Evolutionary conservation across 2,797 vertebrate genomes (phyloP), one percentile per base, ranked within the genome.

Genomic region (Myotis daubentonii): DNA sequence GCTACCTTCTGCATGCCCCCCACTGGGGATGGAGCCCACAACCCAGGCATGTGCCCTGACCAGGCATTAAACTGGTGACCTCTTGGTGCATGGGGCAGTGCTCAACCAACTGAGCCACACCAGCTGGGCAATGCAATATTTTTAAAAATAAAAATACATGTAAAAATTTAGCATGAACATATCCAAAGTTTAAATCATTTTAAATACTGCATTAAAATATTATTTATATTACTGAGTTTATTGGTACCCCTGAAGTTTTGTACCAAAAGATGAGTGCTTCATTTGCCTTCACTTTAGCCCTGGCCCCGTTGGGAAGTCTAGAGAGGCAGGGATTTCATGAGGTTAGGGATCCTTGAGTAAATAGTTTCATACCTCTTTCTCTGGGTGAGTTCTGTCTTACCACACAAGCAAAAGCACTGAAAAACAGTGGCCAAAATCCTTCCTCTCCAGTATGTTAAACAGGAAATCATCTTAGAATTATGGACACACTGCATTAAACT

Each of bases 401-500:
- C 71, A n/a, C 30, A 23, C 72, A 91, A 85, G 78, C 49, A 57
- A 47, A 30, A 9, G 36, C 17, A 84, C n/a, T 44, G 72, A 57
- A 89, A 93, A 85, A 28, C n/a, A 57, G 38, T 90, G 65, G 23
- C 47, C 57, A 51, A 38, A 78, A 70, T 70, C 41, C 51, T 30
- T 89, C 76, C 33, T 82, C 62, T 51, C 33, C 25, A 13, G 19
- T 51, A 22, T 49, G 33, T 78, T 36, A 49, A 81, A 60, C 38
- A 72, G 79, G 74, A 93, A 90, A 55, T 82, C 36, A 4, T 22
- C 94, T 94, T 85, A 90, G 38, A 93, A 66, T 76, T 80, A 81
- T 93, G 49, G 20, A 62, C 75, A 72, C 13, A 7, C 6, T 49
- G 68, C 91, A 72, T 92, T 84, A n/a, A 78, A 71, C 72, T 53